These are phyloP conservation scores for Tanypteryx hageni DNA, from an alignment of 2,888 invertebrate species.

Conservation along the genomic window DNA sequence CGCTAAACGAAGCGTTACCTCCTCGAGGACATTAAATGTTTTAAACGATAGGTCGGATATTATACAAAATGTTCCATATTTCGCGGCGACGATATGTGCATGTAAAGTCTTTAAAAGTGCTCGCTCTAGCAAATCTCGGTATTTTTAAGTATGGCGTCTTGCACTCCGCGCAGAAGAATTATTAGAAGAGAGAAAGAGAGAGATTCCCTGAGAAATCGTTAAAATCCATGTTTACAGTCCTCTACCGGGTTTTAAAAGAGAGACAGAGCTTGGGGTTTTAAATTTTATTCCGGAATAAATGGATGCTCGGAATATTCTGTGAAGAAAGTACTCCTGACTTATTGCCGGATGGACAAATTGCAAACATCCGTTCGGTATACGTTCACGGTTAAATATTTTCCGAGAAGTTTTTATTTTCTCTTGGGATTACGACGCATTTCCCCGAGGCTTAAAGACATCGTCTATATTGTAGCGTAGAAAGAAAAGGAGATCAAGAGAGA, in stretches of 20 bases:
- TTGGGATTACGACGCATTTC: too few species aligned
- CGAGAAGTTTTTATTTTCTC: too few species aligned
- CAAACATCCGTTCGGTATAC: neutral
- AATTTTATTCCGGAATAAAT: neutral
- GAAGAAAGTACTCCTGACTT: neutral
- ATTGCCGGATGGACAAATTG: conserved; percentile 24
- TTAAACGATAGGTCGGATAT: neutral
- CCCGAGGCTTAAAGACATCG: too few species aligned
- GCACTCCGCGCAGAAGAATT: neutral
- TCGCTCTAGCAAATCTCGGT: neutral
- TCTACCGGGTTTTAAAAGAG: neutral
- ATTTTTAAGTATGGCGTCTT: neutral
- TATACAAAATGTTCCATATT: too few species aligned
- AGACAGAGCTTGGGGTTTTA: neutral
- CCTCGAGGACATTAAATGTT: neutral
- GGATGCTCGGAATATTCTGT: neutral
- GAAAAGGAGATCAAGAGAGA: too few species aligned
- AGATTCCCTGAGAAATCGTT: neutral
- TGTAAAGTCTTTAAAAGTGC: neutral
- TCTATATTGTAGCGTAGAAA: too few species aligned
- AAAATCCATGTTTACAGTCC: neutral
- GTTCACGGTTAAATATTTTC: too few species aligned
- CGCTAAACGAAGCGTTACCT: neutral
- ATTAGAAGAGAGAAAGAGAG: neutral
- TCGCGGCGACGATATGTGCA: too few species aligned